Evolutionary conservation across 1,140 invertebrate genomes (phyloP), one percentile per base, ranked within the genome.

Genomic region (Apis florea): DNA sequence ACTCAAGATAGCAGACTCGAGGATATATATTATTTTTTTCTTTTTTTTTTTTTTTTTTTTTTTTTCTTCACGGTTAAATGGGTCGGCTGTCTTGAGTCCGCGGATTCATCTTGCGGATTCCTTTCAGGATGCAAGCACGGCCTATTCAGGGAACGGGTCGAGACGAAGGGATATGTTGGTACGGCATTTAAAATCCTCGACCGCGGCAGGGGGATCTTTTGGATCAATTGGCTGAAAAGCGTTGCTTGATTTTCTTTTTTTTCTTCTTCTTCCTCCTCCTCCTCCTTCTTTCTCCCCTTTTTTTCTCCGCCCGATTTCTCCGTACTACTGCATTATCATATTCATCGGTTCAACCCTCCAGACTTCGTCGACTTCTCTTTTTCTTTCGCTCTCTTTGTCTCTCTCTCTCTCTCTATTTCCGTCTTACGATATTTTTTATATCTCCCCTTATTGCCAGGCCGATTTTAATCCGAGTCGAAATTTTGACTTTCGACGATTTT

Each of bases 61-160:
- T 75, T 81, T 17, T 76, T 74, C 51, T 73, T 17, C 54, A n/a
- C 59, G 76, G 72, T n/a, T 71, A 83, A 86, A 87, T 86, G 59
- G 73, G 72, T 86, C 85, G 82, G 58, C 69, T 77, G 83, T 78
- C 59, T 87, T 70, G 82, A 84, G 73, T 73, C 81, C 51, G 77
- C 53, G 71, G 72, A 83, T 86, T 86, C 85, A 64, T 74, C 71
- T 79, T 84, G 64, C 84, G 71, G 54, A 73, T 86, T 70, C 76
- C 84, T 59, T 66, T 64, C 74, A 75, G 78, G 77, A 83, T 79
- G 68, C 61, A 63, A 79, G 47, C 61, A 58, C 74, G 51, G 72
- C 17, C 58, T 61, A 64, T 85, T 79, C 80, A 75, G 56, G 54
- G 54, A 61, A 47, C 53, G 64, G 56, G 73, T 69, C 73, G 73